These are phyloP conservation scores for Elegia similella DNA, from an alignment of 2,888 invertebrate genomes.

Conservation along the genomic window DNA sequence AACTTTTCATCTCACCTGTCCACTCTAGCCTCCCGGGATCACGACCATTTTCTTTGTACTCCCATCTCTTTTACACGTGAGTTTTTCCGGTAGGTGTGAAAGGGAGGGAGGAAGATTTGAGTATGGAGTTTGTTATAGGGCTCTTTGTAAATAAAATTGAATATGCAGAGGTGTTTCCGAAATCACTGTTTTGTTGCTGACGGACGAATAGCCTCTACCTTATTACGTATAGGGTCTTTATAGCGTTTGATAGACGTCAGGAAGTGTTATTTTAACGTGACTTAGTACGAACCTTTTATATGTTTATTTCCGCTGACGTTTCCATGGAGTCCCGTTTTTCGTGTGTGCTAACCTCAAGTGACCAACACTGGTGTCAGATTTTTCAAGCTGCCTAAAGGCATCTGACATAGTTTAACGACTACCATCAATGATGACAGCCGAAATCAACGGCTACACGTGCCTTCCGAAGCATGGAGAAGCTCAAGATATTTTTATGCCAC, in stretches of 20 bases:
- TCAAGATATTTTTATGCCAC: too few relatives aligned
- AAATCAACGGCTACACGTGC: too few relatives aligned
- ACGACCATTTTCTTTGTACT: conserved; percentile 52
- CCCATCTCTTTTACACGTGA: conserved; percentile 34
- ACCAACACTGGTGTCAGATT: too few relatives aligned
- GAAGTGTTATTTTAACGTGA: too few relatives aligned
- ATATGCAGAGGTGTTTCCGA: conserved; percentile 71
- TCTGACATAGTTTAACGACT: too few relatives aligned
- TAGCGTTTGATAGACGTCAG: neutral
- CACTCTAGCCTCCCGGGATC: conserved; percentile 46
- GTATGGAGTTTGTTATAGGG: conserved; percentile 55
- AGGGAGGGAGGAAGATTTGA: conserved; percentile 46
- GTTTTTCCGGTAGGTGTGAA: conserved; percentile 18
- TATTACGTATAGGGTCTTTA: conserved; percentile 37
- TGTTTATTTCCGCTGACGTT: too few relatives aligned
- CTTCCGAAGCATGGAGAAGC: too few relatives aligned
- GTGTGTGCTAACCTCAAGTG: too few relatives aligned
- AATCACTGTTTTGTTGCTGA: conserved; percentile 66
- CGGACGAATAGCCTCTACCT: conserved; percentile 38
- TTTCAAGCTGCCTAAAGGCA: too few relatives aligned
- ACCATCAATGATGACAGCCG: too few relatives aligned
- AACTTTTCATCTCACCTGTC: conserved; percentile 54
- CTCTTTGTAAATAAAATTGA: conserved; percentile 76
- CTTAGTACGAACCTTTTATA: too few relatives aligned
- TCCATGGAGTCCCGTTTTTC: too few relatives aligned